These are phyloP conservation scores for Poeciliopsis prolifica DNA, from an alignment of 2,113 vertebrate species.

Conservation along the genomic window DNA sequence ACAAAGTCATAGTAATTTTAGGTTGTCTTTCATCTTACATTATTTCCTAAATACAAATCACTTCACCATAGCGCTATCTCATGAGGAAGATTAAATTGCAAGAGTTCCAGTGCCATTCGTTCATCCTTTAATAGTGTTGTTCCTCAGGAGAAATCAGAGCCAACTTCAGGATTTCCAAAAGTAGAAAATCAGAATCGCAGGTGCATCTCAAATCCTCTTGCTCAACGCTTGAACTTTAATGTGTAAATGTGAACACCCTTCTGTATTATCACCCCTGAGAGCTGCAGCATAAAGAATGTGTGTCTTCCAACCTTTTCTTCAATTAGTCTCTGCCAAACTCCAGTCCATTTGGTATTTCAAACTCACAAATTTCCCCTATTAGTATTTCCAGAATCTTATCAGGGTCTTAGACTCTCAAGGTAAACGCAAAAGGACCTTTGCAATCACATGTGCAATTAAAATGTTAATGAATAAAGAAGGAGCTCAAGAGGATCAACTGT, in stretches of 20 bases:
- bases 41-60: not conserved
- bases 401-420: conserved; percentile 1
- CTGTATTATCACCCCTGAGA: conserved; percentile 44
- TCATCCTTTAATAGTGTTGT: not conserved
- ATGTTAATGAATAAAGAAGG: conserved; percentile 17
- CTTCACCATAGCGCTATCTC: not conserved
- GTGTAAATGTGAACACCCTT: not conserved
- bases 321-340: conserved; percentile 21
- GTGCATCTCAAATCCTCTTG: not conserved
- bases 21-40: not conserved
- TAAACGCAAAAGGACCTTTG: conserved; percentile 18
- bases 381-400: conserved; percentile 14
- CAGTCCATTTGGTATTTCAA: conserved; percentile 33
- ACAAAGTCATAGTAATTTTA: not conserved
- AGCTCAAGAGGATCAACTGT: conserved; percentile 11
- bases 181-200: not conserved
- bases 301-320: conserved; percentile 6
- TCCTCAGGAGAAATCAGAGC: not conserved
- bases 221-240: not conserved
- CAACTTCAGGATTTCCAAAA: not conserved
- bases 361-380: not conserved
- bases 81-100: not conserved
- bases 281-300: conserved; percentile 32
- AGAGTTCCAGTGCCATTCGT: not conserved
- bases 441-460: conserved; percentile 11